These are phyloP conservation scores for Trimorus sp. DNA, from an alignment of 2,888 invertebrate genomes.

Conservation along the genomic window DNA sequence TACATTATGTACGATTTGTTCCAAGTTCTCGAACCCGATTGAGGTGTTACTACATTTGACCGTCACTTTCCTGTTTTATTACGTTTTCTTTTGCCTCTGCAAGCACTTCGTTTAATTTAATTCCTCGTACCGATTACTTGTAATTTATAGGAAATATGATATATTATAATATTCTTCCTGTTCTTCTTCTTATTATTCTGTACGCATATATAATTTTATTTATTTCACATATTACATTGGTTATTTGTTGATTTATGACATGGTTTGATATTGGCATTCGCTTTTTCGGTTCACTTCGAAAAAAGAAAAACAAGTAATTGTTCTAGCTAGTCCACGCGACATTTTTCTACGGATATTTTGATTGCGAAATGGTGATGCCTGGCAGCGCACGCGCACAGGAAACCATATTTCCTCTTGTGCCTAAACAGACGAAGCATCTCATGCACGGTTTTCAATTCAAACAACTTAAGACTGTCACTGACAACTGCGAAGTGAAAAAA, in stretches of 20 bases:
- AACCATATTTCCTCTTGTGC: constrained; percentile 70
- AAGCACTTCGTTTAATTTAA: too few relatives aligned
- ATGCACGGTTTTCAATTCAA: constrained; percentile 63
- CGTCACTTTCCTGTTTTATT: constrained; percentile 12
- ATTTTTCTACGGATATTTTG: constrained; percentile 20
- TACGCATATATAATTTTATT: constrained; percentile 4
- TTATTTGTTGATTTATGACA: constrained; percentile 39
- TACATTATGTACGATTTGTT: constrained; percentile 62
- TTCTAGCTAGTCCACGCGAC: too few relatives aligned
- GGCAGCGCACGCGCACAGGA: constrained; percentile 8
- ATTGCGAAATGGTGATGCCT: constrained; percentile 22
- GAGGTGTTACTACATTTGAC: constrained; percentile 40
- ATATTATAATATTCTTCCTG: too few relatives aligned
- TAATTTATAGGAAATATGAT: too few relatives aligned
- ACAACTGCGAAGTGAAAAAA: constrained; percentile 64
- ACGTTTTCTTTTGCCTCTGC: constrained; percentile 1
- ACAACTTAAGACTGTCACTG: constrained; percentile 62
- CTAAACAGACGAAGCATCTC: constrained; percentile 68
- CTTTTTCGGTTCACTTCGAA: too few relatives aligned
- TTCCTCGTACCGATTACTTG: too few relatives aligned
- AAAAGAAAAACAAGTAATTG: too few relatives aligned
- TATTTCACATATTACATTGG: constrained; percentile 37
- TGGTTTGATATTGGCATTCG: neutral
- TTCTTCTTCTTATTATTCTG: too few relatives aligned
- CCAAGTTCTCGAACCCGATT: constrained; percentile 24